Percentiles rank a stretch among this genome's conserved stretches.
Conservation (phyloP, 2,797 vertebrate genomes). For the Eleutherodactylus coqui region DNA sequence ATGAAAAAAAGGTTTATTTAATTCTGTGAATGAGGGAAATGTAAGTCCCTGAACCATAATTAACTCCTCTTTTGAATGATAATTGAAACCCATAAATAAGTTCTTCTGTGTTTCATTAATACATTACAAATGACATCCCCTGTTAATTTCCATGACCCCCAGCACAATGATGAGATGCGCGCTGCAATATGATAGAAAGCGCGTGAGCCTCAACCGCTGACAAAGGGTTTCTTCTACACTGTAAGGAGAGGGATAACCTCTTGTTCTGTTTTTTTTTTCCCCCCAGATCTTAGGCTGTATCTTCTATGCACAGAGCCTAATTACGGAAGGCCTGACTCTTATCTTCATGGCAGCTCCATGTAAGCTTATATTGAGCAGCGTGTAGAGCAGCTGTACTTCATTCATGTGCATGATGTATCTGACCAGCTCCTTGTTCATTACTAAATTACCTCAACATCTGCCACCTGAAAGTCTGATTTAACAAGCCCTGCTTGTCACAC, state of each 20-base stretch:
- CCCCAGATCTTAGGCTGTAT: neutral
- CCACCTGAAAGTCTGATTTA: slow-evolving; percentile 47
- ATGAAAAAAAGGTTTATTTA: slow-evolving; percentile 55
- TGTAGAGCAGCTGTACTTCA: slow-evolving; percentile 30
- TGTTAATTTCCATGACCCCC: slow-evolving; percentile 59
- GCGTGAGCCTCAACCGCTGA: neutral
- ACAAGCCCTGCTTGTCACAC: slow-evolving; percentile 33
- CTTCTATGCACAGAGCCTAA: slow-evolving; percentile 22
- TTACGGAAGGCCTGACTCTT: slow-evolving; percentile 26
- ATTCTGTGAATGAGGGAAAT: slow-evolving; percentile 34
- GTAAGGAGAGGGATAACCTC: slow-evolving; percentile 10
- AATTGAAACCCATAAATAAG: slow-evolving; percentile 52
- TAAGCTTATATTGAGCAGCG: slow-evolving; percentile 23
- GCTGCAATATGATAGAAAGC: slow-evolving; percentile 37
- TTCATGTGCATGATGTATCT: slow-evolving; percentile 29
- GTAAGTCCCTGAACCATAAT: slow-evolving; percentile 58
- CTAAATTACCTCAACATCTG: slow-evolving; percentile 54
- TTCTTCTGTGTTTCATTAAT: slow-evolving; percentile 58
- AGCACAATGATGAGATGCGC: slow-evolving; percentile 45
- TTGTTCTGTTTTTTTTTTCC: slow-evolving; percentile 20
- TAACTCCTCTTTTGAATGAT: slow-evolving; percentile 55
- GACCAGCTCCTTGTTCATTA: slow-evolving; percentile 39
- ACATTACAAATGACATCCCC: slow-evolving; percentile 56
- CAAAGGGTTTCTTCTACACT: neutral
- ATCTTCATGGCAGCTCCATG: slow-evolving; percentile 17